phyloP scores from a whole-genome alignment of 2,113 vertebrate genomes.

The Meriones unguiculatus region DNA sequence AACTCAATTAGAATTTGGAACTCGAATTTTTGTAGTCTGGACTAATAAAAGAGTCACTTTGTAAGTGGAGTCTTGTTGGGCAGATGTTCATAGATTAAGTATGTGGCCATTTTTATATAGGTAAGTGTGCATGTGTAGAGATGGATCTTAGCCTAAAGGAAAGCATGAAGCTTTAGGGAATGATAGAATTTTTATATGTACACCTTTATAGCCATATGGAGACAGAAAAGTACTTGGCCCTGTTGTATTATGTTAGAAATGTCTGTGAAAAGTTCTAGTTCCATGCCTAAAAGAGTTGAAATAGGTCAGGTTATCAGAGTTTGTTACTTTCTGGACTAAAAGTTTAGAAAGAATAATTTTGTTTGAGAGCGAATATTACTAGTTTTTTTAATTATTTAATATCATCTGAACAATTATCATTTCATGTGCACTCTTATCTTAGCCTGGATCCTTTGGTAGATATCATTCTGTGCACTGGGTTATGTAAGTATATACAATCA shows the following conservation, averaged over 20 bases:
- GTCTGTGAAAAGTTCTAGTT: background rate
- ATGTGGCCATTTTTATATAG: background rate
- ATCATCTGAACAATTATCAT: background rate
- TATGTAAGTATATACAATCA: background rate
- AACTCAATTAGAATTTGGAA: background rate
- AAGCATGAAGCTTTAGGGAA: background rate
- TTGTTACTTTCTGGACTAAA: background rate
- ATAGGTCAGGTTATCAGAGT: background rate
- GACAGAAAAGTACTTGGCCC: background rate
- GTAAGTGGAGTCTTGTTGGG: background rate
- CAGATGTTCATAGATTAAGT: background rate
- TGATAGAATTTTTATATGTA: background rate
- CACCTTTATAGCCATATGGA: background rate
- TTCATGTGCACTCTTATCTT: background rate
- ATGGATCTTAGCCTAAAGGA: background rate
- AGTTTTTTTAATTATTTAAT: background rate
- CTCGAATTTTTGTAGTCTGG: background rate
- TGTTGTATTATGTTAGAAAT: background rate
- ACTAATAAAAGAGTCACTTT: constrained; percentile 1
- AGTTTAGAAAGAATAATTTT: background rate
- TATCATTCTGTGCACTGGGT: background rate
- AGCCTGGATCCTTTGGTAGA: background rate
- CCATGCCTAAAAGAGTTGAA: background rate
- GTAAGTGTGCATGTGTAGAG: background rate
- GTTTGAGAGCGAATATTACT: background rate